Evolutionary conservation across 2,797 vertebrate genomes (phyloP).

Genomic region (Lepidocolaptes lacrymiger): DNA sequence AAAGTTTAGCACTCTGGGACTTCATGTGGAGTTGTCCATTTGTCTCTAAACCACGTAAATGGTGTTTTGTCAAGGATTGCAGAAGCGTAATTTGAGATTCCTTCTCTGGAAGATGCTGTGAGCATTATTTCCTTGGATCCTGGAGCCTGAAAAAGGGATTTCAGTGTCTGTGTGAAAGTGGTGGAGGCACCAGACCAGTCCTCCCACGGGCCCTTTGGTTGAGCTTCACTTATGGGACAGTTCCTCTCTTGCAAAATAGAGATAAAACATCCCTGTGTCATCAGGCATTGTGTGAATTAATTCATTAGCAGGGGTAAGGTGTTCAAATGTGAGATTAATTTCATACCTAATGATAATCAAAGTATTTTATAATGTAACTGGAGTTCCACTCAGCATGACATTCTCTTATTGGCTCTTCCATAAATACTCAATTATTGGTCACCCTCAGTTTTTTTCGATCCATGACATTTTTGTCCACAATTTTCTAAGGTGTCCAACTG

Average conservation of each 20-base stretch:
- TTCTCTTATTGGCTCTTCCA: not conserved
- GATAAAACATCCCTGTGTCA: not conserved
- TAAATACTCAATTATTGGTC: not conserved
- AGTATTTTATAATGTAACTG: not conserved
- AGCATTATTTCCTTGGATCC: not conserved
- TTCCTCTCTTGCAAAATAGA: not conserved
- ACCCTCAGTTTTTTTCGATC: fast-evolving
- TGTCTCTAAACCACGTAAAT: not conserved
- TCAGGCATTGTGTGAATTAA: not conserved
- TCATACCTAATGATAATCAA: not conserved
- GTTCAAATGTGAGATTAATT: not conserved
- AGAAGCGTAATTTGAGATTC: not conserved
- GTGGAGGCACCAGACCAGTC: not conserved
- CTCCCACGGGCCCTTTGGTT: not conserved
- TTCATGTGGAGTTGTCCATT: not conserved
- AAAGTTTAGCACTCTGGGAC: conserved; percentile 17
- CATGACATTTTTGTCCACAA: fast-evolving
- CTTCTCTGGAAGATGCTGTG: not conserved
- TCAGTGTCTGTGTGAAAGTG: fast-evolving
- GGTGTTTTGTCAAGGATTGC: fast-evolving
- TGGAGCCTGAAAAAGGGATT: not conserved
- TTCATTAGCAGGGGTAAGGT: not conserved
- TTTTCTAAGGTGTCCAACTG: not conserved
- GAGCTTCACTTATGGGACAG: not conserved
- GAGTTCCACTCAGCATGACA: not conserved